Conservation (phyloP, 2,797 vertebrate genomes). For the Melanotaenia trifasciata region DNA sequence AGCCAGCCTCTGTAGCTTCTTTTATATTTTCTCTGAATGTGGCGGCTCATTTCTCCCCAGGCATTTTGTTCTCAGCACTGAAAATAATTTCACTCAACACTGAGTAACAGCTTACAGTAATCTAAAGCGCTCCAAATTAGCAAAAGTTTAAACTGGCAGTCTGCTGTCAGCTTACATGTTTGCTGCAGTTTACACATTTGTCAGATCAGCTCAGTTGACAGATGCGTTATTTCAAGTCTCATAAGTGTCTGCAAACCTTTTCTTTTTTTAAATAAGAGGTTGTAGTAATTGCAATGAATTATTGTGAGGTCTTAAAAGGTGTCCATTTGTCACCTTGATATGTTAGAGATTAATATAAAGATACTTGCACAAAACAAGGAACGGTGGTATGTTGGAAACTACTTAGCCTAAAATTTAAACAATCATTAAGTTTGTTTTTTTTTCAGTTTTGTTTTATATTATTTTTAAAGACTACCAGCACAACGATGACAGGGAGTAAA, state of each 20-base stretch:
- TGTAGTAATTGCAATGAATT: too few relatives aligned
- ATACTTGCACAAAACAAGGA: too few relatives aligned
- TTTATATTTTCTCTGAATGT: background rate
- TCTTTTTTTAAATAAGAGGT: background rate
- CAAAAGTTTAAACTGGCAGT: background rate
- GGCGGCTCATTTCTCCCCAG: background rate
- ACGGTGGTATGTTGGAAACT: too few relatives aligned
- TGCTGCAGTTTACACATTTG: background rate
- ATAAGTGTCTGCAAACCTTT: background rate
- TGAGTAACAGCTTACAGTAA: background rate
- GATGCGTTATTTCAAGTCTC: background rate
- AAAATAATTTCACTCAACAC: conserved; percentile 4
- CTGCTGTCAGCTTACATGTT: background rate
- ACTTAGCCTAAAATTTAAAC: too few relatives aligned
- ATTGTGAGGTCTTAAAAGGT: too few relatives aligned
- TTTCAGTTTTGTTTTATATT: too few relatives aligned
- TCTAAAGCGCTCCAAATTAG: conserved; percentile 2
- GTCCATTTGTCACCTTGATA: too few relatives aligned
- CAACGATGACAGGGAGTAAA: too few relatives aligned
- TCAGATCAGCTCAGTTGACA: background rate
- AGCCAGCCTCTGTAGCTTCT: background rate
- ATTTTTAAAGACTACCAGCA: too few relatives aligned
- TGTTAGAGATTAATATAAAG: too few relatives aligned
- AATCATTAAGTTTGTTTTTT: too few relatives aligned
- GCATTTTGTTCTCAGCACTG: background rate